These are phyloP conservation scores for Melinaea marsaeus DNA, from an alignment of 2,888 invertebrate species.

Conservation along the genomic window DNA sequence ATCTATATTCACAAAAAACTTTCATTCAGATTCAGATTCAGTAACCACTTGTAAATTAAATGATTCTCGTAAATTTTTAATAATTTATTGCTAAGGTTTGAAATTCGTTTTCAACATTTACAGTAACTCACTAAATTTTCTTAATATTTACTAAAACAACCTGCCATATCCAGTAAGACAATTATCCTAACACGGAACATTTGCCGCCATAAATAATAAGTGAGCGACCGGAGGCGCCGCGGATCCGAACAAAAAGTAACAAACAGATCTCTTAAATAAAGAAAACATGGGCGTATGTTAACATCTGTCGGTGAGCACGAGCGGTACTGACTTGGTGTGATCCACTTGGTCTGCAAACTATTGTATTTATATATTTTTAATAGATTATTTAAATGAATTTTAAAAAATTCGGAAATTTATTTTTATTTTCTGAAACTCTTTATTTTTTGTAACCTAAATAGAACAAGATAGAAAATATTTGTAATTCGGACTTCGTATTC, in stretches of 20 bases:
- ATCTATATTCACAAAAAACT: too few species aligned
- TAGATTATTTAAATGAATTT: too few species aligned
- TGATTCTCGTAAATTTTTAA: too few species aligned
- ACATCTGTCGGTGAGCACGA: conserved; percentile 64
- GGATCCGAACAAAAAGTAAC: conserved; percentile 74
- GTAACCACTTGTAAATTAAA: too few species aligned
- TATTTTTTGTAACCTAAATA: too few species aligned
- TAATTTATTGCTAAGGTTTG: too few species aligned
- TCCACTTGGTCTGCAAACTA: conserved; percentile 30
- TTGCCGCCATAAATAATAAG: conserved; percentile 74
- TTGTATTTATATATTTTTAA: neutral
- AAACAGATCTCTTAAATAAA: conserved; percentile 77
- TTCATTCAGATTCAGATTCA: too few species aligned
- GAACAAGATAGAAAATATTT: too few species aligned
- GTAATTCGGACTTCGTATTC: too few species aligned
- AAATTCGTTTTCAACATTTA: too few species aligned
- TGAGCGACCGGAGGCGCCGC: conserved; percentile 73
- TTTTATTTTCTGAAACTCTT: too few species aligned
- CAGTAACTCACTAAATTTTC: neutral
- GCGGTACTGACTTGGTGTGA: conserved; percentile 44
- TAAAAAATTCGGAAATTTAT: too few species aligned
- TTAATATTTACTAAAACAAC: neutral
- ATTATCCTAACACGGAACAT: conserved; percentile 47
- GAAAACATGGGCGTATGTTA: conserved; percentile 76
- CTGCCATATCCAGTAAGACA: conserved; percentile 21